Base-by-base conservation (phyloP, 2,888 invertebrate species). In the Smittia sp. region DNA sequence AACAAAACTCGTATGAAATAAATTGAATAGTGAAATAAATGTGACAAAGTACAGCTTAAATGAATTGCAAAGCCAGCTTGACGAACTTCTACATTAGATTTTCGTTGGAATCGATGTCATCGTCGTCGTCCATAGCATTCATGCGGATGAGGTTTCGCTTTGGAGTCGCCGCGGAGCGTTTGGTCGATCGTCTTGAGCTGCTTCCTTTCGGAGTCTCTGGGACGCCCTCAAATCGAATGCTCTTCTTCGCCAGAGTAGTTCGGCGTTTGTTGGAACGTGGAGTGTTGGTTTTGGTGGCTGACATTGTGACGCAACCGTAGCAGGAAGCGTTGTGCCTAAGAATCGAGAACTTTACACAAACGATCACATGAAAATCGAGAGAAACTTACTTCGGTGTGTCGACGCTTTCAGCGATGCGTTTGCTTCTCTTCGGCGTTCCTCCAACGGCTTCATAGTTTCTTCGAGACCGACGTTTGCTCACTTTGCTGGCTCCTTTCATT, bases 21-120 rank as follows among this genome's bases (percentile, higher is more conserved):
- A 46, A 46, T 11, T 46, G 15, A 46, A 46, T 85, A 85, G 76
- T 4, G 13, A 62, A 62, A 62, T 15, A 13, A 46, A 46, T 15
- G 6, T 46, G 4, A 46, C n/a, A 46, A 46, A 46, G n/a, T 46
- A 46, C n/a, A 46, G 15, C 6, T 11, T 46, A 46, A 3, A n/a
- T 3, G 2, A 46, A 46, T 46, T 46, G 46, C 46, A 11, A 2
- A 46, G 15, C 46, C 46, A 46, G 46, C 46, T 46, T 46, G 4
- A 11, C 46, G 46, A 46, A 9, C 7, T 39, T 39, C n/a, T 46
- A 46, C 46, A 46, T 46, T 2, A 46, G 46, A 13, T 46, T 2
- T 13, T n/a, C n/a, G 13, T 46, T n/a, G 2, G n/a, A 15, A 3
- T 46, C 46, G n/a, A n/a, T 11, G n/a, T 2, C 46, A 6, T 46